phyloP scores from a whole-genome alignment of 1,140 invertebrate species.

The Globodera rostochiensis region DNA sequence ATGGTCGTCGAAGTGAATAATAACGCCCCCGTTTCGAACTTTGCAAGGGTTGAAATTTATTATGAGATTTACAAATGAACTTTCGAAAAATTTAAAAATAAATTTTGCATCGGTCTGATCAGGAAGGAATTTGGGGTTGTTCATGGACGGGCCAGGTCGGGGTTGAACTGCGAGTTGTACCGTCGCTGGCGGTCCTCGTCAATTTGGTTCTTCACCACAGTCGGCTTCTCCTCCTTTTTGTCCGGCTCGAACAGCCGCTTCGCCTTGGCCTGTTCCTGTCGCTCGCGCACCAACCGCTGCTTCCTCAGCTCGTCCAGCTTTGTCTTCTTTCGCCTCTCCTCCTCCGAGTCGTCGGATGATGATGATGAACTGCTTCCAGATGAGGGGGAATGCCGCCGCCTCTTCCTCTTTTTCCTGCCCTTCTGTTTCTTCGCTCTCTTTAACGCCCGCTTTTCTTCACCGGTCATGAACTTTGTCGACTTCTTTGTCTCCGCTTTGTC shows the following conservation, averaged over 20 bases:
- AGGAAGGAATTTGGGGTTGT: not conserved
- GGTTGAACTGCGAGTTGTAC: slow-evolving; percentile 92
- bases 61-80: no score
- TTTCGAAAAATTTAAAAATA: no score
- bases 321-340: not conserved
- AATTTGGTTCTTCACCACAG: slow-evolving; percentile 62
- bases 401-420: slow-evolving; percentile 38
- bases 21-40: no score
- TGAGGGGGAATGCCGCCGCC: not conserved
- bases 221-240: slow-evolving; percentile 46
- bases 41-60: no score
- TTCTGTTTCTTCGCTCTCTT: slow-evolving; percentile 22
- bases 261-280: slow-evolving; percentile 73
- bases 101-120: no score
- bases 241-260: slow-evolving; percentile 21
- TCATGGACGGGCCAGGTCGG: slow-evolving; percentile 74
- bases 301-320: slow-evolving; percentile 76
- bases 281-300: slow-evolving; percentile 53
- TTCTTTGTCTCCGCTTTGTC: slow-evolving; percentile 12
- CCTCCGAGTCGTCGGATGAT: not conserved
- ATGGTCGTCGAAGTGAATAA: no score
- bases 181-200: slow-evolving; percentile 68
- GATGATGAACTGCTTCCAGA: not conserved
- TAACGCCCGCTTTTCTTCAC: slow-evolving; percentile 57
- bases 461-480: slow-evolving; percentile 58